Base-by-base conservation (phyloP, 2,113 vertebrate species). In the Lophochroa leadbeateri region DNA sequence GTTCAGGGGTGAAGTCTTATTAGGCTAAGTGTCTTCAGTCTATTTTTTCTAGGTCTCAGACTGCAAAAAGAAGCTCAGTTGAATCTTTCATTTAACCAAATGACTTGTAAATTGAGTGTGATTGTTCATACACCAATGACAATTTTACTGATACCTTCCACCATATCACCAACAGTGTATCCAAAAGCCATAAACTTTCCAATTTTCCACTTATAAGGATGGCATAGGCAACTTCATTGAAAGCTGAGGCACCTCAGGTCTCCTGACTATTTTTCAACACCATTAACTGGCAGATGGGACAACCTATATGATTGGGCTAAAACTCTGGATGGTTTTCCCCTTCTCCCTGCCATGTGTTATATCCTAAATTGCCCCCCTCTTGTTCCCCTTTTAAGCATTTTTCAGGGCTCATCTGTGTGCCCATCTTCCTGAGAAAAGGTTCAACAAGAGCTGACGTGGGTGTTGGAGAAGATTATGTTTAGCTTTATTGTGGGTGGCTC, bases 401-500 rank as follows among this genome's bases (percentile, higher is more conserved):
- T 64, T 9, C 31, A 83, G 57, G 52, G 28, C 31, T 97, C 10
- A 20, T 88, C 52, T 83, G 15, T 91, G 88, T 53, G 61, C 27
- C 33, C 44, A 87, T 13, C 53, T 88, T 91, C 58, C 81, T 89
- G 83, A 86, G 70, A 91, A 86, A 90, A 35, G 63, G 88, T 69
- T n/a, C 76, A 88, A 83, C 24, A 61, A 18, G 61, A 84, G 33
- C 77, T 82, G 80, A 78, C 1, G 33, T 95, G 83, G 77, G 70
- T 95, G 74, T 52, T 77, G 70, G 44, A 82, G 86, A 85, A 84
- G 52, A 77, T 82, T 95, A 96, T 91, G 81, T 92, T 94, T 96
- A 96, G 81, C 37, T 69, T 82, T 74, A 27, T 61, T 82, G 90
- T 96, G 86, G 86, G 91, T 91, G 88, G 86, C 44, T 89, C 18